These are phyloP conservation scores for Bombus huntii DNA, from an alignment of 1,140 invertebrate species.

Conservation along the genomic window DNA sequence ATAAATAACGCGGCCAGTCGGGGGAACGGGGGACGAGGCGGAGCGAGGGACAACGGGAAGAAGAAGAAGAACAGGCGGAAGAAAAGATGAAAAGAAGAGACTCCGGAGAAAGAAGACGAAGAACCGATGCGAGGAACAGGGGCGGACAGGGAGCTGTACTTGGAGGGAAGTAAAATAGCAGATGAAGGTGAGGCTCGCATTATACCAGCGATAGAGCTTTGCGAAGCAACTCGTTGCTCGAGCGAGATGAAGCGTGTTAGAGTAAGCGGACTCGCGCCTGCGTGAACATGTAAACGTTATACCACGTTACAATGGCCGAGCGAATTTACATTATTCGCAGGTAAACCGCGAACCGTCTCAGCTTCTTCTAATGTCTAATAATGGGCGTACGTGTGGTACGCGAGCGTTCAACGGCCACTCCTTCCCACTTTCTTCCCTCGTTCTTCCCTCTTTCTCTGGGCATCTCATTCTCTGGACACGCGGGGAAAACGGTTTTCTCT, in stretches of 20 bases:
- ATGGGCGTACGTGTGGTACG: slow-evolving; percentile 56
- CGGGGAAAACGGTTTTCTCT: slow-evolving; percentile 31
- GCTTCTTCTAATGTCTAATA: slow-evolving; percentile 66
- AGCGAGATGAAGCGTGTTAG: neutral
- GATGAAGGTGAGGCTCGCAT: slow-evolving; percentile 37
- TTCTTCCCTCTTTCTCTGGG: slow-evolving; percentile 1
- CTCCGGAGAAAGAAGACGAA: slow-evolving; percentile 24
- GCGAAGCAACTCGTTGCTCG: neutral
- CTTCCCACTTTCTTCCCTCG: neutral
- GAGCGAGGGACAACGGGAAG: neutral
- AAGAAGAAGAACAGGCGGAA: slow-evolving; percentile 21
- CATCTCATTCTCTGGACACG: slow-evolving; percentile 17
- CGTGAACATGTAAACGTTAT: too few relatives aligned
- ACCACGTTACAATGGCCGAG: slow-evolving; percentile 57
- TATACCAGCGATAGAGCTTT: neutral
- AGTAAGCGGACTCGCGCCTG: neutral
- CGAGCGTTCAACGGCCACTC: slow-evolving; percentile 24
- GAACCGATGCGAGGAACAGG: slow-evolving; percentile 31
- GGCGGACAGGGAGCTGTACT: slow-evolving; percentile 13
- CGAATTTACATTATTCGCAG: slow-evolving; percentile 65
- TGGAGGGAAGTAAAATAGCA: neutral
- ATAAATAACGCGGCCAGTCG: slow-evolving; percentile 70
- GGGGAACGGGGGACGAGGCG: neutral
- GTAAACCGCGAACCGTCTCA: slow-evolving; percentile 56
- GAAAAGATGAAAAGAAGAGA: slow-evolving; percentile 40